These are phyloP conservation scores for Cephus pygmeus DNA, from an alignment of 2,888 invertebrate species.

Conservation along the genomic window DNA sequence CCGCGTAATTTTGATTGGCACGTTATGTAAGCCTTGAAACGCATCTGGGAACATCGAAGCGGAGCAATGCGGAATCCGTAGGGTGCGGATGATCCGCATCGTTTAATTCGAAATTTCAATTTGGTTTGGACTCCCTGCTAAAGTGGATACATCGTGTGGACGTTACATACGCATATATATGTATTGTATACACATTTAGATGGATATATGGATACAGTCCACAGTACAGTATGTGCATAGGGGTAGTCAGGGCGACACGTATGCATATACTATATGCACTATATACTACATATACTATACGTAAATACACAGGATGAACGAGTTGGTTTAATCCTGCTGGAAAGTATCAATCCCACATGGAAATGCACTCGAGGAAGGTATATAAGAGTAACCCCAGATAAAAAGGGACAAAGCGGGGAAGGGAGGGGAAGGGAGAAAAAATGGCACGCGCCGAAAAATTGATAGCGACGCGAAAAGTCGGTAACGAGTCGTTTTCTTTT, in stretches of 20 bases:
- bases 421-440: not conserved
- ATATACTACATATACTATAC: not conserved
- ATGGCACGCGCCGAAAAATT: not conserved
- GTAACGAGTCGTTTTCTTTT: not conserved
- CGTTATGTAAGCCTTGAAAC: slow-evolving; percentile 29
- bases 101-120: slow-evolving; percentile 60
- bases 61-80: not conserved
- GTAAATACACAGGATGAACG: slow-evolving; percentile 15
- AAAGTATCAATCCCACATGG: slow-evolving; percentile 41
- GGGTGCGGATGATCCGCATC: slow-evolving; percentile 35
- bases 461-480: slow-evolving; percentile 11
- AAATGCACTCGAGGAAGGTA: slow-evolving; percentile 40
- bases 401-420: not conserved
- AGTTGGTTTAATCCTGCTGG: slow-evolving; percentile 42
- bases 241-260: not conserved
- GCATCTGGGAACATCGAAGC: slow-evolving; percentile 23
- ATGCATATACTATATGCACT: not conserved
- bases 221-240: not conserved
- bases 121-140: slow-evolving; percentile 41
- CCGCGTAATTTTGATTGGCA: not conserved
- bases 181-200: not conserved
- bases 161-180: not conserved
- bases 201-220: not conserved
- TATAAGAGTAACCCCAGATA: not conserved
- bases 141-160: slow-evolving; percentile 36